Evolutionary conservation across 53 echinoderm and acorn worm species (phyloP).

Genomic region (Mesocentrotus franciscanus): DNA sequence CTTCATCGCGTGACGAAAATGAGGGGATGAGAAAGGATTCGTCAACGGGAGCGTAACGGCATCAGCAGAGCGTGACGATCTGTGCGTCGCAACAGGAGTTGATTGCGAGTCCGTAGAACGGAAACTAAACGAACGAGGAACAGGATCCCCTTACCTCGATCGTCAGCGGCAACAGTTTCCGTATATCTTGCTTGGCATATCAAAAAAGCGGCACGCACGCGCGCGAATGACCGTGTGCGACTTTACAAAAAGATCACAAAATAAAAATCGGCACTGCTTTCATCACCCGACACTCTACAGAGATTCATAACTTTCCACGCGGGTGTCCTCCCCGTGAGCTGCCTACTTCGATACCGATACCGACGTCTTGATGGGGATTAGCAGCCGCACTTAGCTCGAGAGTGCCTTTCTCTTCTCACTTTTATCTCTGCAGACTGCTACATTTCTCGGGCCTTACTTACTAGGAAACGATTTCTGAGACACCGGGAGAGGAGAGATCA

Average conservation of each 20-base stretch:
- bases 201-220: constrained; percentile 34
- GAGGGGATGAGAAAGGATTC: background rate
- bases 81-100: background rate
- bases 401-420: constrained; percentile 18
- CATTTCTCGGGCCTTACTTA: constrained; percentile 17
- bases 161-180: constrained; percentile 13
- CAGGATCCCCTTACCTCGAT: background rate
- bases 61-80: constrained; percentile 7
- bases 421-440: too few relatives aligned
- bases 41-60: constrained; percentile 18
- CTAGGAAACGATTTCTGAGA: constrained; percentile 20
- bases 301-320: constrained; percentile 58
- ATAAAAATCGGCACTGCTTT: constrained; percentile 44
- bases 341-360: constrained; percentile 54
- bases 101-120: constrained; percentile 10
- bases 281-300: constrained; percentile 58
- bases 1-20: constrained; percentile 16
- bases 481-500: background rate
- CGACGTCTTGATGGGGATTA: constrained; percentile 43
- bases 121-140: background rate
- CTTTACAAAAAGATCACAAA: background rate
- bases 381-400: constrained; percentile 55
- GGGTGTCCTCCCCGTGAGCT: constrained; percentile 53
- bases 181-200: background rate
- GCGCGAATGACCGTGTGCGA: constrained; percentile 28